Evolutionary conservation across 2,888 invertebrate species (phyloP).

Genomic region (Allygus modestus): DNA sequence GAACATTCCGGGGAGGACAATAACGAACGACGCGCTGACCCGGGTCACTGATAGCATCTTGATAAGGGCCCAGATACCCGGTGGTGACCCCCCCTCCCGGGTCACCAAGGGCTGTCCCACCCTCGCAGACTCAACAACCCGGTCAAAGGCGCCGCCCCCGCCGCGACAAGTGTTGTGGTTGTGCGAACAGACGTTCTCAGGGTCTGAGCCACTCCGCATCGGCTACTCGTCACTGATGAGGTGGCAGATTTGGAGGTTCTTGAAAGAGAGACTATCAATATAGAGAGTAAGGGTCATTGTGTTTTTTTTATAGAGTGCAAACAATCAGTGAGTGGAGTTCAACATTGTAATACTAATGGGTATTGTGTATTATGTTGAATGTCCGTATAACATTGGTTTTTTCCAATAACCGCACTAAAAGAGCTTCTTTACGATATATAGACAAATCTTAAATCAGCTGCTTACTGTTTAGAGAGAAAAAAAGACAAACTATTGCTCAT

Average conservation of each 20-base stretch:
- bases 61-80: slow-evolving; percentile 39
- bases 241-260: slow-evolving; percentile 17
- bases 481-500: too few relatives aligned
- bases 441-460: too few relatives aligned
- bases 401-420: too few relatives aligned
- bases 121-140: slow-evolving; percentile 26
- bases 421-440: too few relatives aligned
- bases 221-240: slow-evolving; percentile 14
- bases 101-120: slow-evolving; percentile 45
- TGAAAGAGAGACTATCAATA: neutral
- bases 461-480: too few relatives aligned
- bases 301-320: too few relatives aligned
- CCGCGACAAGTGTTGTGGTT: slow-evolving; percentile 48
- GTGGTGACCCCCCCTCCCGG: neutral
- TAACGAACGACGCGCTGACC: slow-evolving; percentile 32
- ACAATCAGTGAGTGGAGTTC: too few relatives aligned
- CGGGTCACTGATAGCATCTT: slow-evolving; percentile 38
- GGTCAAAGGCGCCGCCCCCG: slow-evolving; percentile 11
- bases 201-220: neutral
- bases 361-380: too few relatives aligned
- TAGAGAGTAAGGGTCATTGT: too few relatives aligned
- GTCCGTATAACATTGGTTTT: too few relatives aligned
- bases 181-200: slow-evolving; percentile 27
- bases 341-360: too few relatives aligned
- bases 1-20: slow-evolving; percentile 45